Base-by-base conservation (phyloP, 2,888 invertebrate genomes). In the Eristalis tenax region DNA sequence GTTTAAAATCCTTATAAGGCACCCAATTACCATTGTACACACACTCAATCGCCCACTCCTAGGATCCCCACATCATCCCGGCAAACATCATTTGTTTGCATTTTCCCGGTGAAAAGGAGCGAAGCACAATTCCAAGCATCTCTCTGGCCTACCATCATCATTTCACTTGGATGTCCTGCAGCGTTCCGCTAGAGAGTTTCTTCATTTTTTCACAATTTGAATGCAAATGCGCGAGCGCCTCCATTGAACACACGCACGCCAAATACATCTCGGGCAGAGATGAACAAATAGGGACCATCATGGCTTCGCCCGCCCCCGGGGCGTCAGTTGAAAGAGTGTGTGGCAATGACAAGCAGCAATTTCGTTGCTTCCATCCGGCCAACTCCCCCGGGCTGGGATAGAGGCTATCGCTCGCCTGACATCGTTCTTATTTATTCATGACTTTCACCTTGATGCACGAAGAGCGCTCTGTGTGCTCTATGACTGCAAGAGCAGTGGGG, bases 391-490 rank as follows among this genome's bases (percentile, higher is more conserved):
- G 71, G 59, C n/a, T 18, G 28, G 57, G 40, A 50, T 22, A 28
- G 38, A 4, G 32, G 57, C 22, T 18, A 26, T 18, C 26, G n/a
- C 13, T 35, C 56, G 65, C 38, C 63, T 23, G 10, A 18, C 40
- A 38, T 26, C n/a, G 40, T 22, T 23, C 77, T 85, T 85, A 82
- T 85, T 85, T 85, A 85, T 85, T 85, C 85, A 85, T 85, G 85
- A 85, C 73, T 85, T 82, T 85, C 85, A 85, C 85, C 85, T 85
- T 85, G 85, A 74, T 85, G 85, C 85, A 85, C 77, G 85, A 81
- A 73, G 32, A 32, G 32, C 50, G 5, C 5, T 28, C 57, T 80
- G 59, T 85, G 50, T 74, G 77, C 82, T 85, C 82, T 82, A 85
- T 74, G 70, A 81, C 82, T 65, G 77, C 85, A 86, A 74, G 69